Evolutionary conservation across 2,113 vertebrate species (phyloP).

Genomic region (Psittacara wagleri): DNA sequence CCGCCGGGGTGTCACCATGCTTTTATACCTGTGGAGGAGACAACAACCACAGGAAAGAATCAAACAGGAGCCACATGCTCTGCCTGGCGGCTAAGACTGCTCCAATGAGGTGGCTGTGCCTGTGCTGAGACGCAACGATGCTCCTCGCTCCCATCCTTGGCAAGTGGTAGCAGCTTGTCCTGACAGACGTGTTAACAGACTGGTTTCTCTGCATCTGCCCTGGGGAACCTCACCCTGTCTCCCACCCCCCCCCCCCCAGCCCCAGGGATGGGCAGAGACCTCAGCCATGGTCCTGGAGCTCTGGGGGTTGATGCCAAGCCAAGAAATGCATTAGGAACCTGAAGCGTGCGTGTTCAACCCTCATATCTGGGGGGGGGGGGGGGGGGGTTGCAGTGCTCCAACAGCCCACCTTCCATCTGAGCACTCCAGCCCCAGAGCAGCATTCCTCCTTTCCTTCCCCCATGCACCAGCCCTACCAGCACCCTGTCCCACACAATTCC

Average conservation of each 20-base stretch:
- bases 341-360: not conserved
- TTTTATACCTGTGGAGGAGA: constrained; percentile 85
- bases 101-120: not conserved
- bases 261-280: not conserved
- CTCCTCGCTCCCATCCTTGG: not conserved
- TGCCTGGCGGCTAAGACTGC: not conserved
- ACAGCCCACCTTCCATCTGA: not conserved
- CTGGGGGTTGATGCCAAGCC: not conserved
- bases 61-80: not conserved
- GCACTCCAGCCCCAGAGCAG: not conserved
- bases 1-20: constrained; percentile 84
- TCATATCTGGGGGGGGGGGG: no score
- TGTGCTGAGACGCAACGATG: rapidly evolving
- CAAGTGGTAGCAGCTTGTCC: not conserved
- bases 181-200: not conserved
- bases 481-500: not conserved
- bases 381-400: rapidly evolving
- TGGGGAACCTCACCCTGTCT: not conserved
- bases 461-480: not conserved
- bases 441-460: not conserved
- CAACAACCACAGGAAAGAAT: not conserved
- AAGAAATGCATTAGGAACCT: not conserved
- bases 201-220: not conserved
- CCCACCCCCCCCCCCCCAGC: not conserved
- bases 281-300: not conserved